Percentiles rank a stretch among this genome's conserved stretches.
Evolutionary conservation across 2,888 invertebrate genomes (phyloP).

Genomic region (Syrphus vitripennis): DNA sequence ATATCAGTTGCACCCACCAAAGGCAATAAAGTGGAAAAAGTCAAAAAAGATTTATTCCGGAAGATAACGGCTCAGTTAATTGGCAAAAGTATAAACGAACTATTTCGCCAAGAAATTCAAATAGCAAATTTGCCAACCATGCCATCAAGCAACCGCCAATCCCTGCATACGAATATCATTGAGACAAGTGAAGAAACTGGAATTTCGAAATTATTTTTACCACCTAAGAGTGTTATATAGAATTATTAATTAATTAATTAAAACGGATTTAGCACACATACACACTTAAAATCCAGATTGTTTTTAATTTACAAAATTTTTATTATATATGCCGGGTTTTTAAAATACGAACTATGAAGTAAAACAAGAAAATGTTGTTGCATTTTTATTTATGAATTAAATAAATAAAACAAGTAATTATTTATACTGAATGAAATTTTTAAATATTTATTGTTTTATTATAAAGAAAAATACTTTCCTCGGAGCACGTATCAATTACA

Average conservation of each 20-base stretch:
- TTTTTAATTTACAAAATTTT: constrained; percentile 53
- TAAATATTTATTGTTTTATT: not conserved
- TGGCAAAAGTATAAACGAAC: constrained; percentile 92
- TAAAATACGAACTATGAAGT: constrained; percentile 51
- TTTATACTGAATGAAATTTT: constrained; percentile 58
- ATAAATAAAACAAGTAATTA: constrained; percentile 69
- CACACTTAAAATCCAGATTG: constrained; percentile 49
- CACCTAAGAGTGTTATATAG: constrained; percentile 70
- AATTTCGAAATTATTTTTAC: constrained; percentile 76
- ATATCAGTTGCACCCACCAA: constrained; percentile 85
- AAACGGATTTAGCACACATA: constrained; percentile 37
- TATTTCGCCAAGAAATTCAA: constrained; percentile 93
- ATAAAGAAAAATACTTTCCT: too few species aligned
- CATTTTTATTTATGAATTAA: constrained; percentile 70
- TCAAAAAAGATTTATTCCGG: constrained; percentile 94
- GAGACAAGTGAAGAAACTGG: constrained; percentile 78
- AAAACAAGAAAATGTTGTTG: constrained; percentile 56
- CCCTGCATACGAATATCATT: constrained; percentile 74
- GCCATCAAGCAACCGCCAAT: constrained; percentile 73
- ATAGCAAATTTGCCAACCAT: constrained; percentile 92
- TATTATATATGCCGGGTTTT: constrained; percentile 68
- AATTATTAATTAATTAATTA: constrained; percentile 20
- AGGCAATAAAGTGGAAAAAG: constrained; percentile 92
- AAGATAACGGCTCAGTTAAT: constrained; percentile 92
- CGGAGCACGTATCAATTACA: too few species aligned